These are phyloP conservation scores for Lepidurus arcticus DNA, from an alignment of 1,140 invertebrate genomes.

Conservation along the genomic window DNA sequence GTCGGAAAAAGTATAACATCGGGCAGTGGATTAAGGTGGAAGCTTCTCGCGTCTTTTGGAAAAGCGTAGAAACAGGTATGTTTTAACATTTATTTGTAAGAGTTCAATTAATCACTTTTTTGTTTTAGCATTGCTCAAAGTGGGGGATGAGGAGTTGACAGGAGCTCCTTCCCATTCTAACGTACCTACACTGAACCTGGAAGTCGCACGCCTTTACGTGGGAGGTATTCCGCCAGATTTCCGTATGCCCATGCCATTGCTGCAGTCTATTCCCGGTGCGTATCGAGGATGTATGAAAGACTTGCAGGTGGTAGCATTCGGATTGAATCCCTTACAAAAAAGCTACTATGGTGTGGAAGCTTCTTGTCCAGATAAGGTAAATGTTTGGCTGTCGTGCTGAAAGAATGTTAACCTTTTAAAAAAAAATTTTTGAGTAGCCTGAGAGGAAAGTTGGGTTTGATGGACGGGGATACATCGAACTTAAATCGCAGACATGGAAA, in stretches of 20 bases:
- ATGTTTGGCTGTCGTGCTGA: constrained; percentile 35
- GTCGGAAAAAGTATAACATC: constrained; percentile 68
- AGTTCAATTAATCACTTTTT: background rate
- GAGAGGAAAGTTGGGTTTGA: constrained; percentile 63
- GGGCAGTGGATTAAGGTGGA: constrained; percentile 72
- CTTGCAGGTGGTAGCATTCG: constrained; percentile 64
- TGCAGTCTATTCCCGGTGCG: constrained; percentile 48
- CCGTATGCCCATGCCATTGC: constrained; percentile 40
- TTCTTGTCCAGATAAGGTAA: constrained; percentile 64
- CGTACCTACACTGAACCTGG: constrained; percentile 55
- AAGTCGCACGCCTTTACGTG: constrained; percentile 53
- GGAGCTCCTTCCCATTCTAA: constrained; percentile 51
- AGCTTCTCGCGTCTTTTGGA: constrained; percentile 47
- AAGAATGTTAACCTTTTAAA: background rate
- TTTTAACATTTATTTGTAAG: constrained; percentile 35
- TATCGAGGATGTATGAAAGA: constrained; percentile 77
- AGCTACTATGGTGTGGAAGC: constrained; percentile 69
- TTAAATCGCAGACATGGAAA: constrained; percentile 57
- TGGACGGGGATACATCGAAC: constrained; percentile 71
- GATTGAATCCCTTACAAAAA: constrained; percentile 57
- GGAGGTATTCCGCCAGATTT: constrained; percentile 73
- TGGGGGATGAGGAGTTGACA: constrained; percentile 60
- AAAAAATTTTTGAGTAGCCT: constrained; percentile 45
- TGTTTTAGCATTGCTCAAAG: constrained; percentile 51
- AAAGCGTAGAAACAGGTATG: constrained; percentile 38